Evolutionary conservation across 2,113 vertebrate genomes (phyloP), one percentile per base, ranked within the genome.

Genomic region (Apteryx owenii): DNA sequence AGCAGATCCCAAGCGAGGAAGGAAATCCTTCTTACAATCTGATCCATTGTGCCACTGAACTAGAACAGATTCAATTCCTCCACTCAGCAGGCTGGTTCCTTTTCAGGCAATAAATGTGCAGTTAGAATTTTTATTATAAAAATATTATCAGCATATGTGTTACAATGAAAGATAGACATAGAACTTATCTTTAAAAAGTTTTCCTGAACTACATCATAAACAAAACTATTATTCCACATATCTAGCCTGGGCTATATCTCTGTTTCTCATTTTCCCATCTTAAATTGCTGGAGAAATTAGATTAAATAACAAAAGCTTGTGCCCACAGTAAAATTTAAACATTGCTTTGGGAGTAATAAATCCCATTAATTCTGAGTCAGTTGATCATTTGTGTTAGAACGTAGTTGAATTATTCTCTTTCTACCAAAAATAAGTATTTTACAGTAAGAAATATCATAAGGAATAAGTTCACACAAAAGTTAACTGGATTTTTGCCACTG

Each of bases 31-130:
- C 92, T 98, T 98, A 65, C 94, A 97, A 29, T 98, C 98, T 1
- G 98, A 97, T 5, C 96, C 97, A 44, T 98, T 98, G 6, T 97
- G 97, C 99, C 99, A 99, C 94, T 99, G 99, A 33, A 99, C 98
- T 1, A 99, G 98, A 25, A 99, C 99, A 1, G 99, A 99, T 86
- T 99, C 99, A 4, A 98, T 85, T 18, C 99, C 99, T 2, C 99
- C 99, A 14, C 99, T 99, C 97, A 99, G 97, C 84, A 99, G 95
- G 88, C 98, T 98, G 66, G 97, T 99, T 77, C 99, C 99, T 99
- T 96, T 71, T 31, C 11, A 84, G 5, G 72, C 14, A 93, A 91
- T 2, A 91, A 94, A 89, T 65, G 85, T 0, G 9, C 9, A 78
- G 31, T 91, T 58, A 90, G 0, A 80, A 8, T 10, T 53, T 77